A percentile compares a stretch with the other conserved stretches of the same genome.
These are phyloP conservation scores for Nasonia vitripennis DNA, from an alignment of 1,140 invertebrate genomes.

Conservation along the genomic window DNA sequence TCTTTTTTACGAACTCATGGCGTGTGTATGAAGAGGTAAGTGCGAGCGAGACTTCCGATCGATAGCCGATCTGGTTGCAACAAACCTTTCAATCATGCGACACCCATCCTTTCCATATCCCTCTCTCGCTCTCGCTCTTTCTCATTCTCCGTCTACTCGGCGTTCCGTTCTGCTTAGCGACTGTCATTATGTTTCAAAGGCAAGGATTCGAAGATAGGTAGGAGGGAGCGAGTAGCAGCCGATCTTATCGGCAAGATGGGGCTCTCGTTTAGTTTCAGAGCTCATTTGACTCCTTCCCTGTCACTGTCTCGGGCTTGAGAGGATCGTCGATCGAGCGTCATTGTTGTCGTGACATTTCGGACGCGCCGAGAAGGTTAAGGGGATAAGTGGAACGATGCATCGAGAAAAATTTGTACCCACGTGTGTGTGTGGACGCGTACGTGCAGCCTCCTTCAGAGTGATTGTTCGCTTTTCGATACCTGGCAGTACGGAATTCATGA, in stretches of 20 bases:
- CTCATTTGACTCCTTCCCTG: neutral
- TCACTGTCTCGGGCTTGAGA: neutral
- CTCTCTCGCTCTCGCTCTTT: neutral
- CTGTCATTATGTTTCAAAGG: constrained; percentile 16
- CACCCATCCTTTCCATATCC: constrained; percentile 57
- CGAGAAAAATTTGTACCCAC: neutral
- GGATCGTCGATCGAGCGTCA: constrained; percentile 1
- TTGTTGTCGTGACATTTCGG: neutral
- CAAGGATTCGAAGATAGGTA: neutral
- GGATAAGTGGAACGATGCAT: neutral
- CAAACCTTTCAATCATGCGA: constrained; percentile 70
- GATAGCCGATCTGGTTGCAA: constrained; percentile 62
- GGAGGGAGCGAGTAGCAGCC: neutral
- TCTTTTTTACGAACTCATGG: constrained; percentile 11
- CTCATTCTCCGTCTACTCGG: neutral
- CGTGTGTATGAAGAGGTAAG: neutral
- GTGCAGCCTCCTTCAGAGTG: neutral
- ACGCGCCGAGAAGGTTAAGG: neutral
- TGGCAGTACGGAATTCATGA: too few species aligned
- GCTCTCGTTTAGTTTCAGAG: neutral
- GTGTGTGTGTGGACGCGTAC: neutral
- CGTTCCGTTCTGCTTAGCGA: neutral
- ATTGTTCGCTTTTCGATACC: too few species aligned
- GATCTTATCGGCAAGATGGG: neutral
- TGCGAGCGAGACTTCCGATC: constrained; percentile 63